Evolutionary conservation across 2,888 invertebrate species (phyloP).

Genomic region (Panorpa germanica): DNA sequence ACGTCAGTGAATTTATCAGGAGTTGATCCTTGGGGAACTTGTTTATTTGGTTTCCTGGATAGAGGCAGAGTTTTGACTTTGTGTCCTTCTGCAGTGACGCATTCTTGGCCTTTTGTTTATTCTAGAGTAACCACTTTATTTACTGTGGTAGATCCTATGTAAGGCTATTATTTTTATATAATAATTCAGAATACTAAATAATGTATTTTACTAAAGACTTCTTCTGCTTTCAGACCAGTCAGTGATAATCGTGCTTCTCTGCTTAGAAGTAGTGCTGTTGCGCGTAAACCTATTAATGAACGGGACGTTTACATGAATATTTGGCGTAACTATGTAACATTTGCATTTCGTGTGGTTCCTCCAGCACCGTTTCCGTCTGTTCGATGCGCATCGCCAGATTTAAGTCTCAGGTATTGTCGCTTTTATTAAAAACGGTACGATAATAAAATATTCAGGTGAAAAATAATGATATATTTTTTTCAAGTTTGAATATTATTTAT

Average conservation of each 20-base stretch:
- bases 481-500: too few relatives aligned
- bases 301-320: slow-evolving; percentile 88
- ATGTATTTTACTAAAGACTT: slow-evolving; percentile 9
- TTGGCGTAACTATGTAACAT: slow-evolving; percentile 95
- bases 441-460: too few relatives aligned
- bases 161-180: slow-evolving; percentile 22
- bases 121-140: slow-evolving; percentile 78
- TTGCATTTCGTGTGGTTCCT: slow-evolving; percentile 92
- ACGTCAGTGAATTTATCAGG: slow-evolving; percentile 33
- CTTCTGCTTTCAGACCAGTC: slow-evolving; percentile 49
- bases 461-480: too few relatives aligned
- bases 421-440: too few relatives aligned
- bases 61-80: slow-evolving; percentile 60
- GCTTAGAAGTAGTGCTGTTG: slow-evolving; percentile 68
- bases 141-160: slow-evolving; percentile 88
- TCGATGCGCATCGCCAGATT: slow-evolving; percentile 83
- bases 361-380: slow-evolving; percentile 73
- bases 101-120: slow-evolving; percentile 93
- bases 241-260: slow-evolving; percentile 93
- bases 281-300: slow-evolving; percentile 82
- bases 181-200: slow-evolving; percentile 7
- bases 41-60: slow-evolving; percentile 78
- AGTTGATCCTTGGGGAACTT: slow-evolving; percentile 81
- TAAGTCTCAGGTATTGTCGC: slow-evolving; percentile 71
- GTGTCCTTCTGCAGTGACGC: slow-evolving; percentile 71